Base-by-base conservation (phyloP, 2,113 vertebrate species). In the Periophthalmodon schlosseri region DNA sequence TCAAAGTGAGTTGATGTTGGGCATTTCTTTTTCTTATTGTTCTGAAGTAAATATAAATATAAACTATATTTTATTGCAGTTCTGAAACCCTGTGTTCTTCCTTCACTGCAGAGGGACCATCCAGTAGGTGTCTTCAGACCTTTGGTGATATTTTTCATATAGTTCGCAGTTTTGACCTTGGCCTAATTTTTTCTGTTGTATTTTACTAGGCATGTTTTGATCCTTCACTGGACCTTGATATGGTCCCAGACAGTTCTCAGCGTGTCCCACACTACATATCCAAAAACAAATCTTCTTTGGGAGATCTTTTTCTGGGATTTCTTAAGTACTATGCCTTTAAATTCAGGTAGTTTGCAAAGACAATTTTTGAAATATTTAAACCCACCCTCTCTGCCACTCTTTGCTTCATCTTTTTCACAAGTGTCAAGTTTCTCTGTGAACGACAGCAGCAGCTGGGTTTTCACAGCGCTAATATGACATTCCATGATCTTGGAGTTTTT, bases 261-360 rank as follows among this genome's bases (percentile, higher is more conserved):
- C 84, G 83, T 75, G 86, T 99, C 87, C 97, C 96, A 78, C 91
- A 90, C 81, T 99, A 94, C 86, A 2, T 83, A 77, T 99, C 97
- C 72, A 94, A 92, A 90, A 99, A 99, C 84, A 89, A 89, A 78
- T 95, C 95, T 18, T 95, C 93, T 74, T 93, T 99, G 82, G 98
- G 96, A 74, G 95, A 96, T 64, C 93, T 99, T 73, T 87, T 99
- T 68, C 78, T 96, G 87, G 98, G 96, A 81, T 99, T 99, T 92
- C 94, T 99, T 79, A 95, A 93, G 89, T 98, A 99, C 79, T 99
- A 98, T 86, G 93, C 96, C 77, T 94, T 93, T 68, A 91, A 94
- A 83, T 99, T 99, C 95, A 97, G 96, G 98, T 98, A 94, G 94
- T 93, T 93, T 84, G 74, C 5, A 39, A 44, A 15, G 46, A 69